Base-by-base conservation (phyloP, 1,140 invertebrate genomes). In the Ceratosolen solmsi region DNA sequence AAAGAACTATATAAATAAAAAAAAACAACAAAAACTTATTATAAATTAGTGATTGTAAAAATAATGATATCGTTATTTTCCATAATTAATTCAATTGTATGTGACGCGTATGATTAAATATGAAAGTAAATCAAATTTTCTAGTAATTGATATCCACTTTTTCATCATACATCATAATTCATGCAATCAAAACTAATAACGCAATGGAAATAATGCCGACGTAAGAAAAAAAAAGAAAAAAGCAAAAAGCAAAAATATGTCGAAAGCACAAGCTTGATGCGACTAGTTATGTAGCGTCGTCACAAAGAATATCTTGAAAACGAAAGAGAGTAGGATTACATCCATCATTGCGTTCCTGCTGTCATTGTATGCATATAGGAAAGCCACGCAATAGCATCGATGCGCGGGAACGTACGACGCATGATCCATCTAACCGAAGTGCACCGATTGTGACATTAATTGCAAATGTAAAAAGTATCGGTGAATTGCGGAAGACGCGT, bases 291-390 rank as follows among this genome's bases (percentile, higher is more conserved):
- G 0, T 13, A 49, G 15, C 8, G 70, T 27, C 8, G 7, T 49
- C 17, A 72, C 8, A 72, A 68, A 68, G 22, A 38, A 38, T 36
- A 38, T 68, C 36, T 68, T 68, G 30, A 38, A 68, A 68, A 68
- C 17, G 3, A 36, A 36, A 36, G 13, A 30, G 17, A 51, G 22
- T 33, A 17, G 33, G 13, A 72, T 27, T 72, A 51, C 70, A 72
- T 49, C n/a, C n/a, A 72, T 72, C 70, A 51, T 27, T 30, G n/a
- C 41, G 11, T 51, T 27, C 11, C 11, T 27, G 1, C 41, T 38
- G 76, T 79, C 33, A 68, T 79, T 79, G 63, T 79, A 54, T 79
- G 63, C 63, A 70, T 70, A 79, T 79, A 30, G 7, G 22, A 33
- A 25, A 27, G 2, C 3, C 5, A 27, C 30, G 25, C 74, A 60